Evolutionary conservation across 2,888 invertebrate genomes (phyloP).

Genomic region (Chaitophorus viminalis): DNA sequence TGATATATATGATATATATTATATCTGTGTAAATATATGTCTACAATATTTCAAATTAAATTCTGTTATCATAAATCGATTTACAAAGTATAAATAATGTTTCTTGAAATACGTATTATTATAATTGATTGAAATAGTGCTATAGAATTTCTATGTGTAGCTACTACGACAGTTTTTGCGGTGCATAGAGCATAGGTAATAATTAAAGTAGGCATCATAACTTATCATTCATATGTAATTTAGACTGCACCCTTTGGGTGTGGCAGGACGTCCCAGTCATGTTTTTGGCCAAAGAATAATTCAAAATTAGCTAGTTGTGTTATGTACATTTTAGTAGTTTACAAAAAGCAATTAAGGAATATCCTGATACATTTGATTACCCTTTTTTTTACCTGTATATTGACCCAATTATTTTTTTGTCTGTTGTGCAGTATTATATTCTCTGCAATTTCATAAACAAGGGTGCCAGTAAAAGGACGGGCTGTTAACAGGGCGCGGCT

Average conservation of each 20-base stretch:
- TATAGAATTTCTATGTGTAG: neutral
- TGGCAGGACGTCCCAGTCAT: constrained; percentile 34
- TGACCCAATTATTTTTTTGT: neutral
- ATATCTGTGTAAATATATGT: neutral
- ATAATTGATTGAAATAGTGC: neutral
- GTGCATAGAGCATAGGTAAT: neutral
- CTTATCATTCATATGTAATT: constrained; percentile 14
- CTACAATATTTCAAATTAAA: neutral
- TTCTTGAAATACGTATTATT: neutral
- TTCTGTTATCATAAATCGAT: neutral
- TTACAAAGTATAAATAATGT: neutral
- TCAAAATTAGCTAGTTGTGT: constrained; percentile 23
- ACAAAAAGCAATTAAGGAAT: constrained; percentile 46
- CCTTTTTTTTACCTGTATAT: neutral
- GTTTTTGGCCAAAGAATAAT: constrained; percentile 34
- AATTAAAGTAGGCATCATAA: neutral
- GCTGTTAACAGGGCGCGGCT: neutral
- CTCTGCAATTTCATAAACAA: constrained; percentile 5
- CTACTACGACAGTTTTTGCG: neutral
- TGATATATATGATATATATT: too few relatives aligned
- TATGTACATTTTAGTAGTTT: constrained; percentile 17
- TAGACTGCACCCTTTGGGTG: constrained; percentile 39
- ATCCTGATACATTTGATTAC: constrained; percentile 30
- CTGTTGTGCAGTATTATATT: neutral
- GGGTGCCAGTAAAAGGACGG: neutral